Conservation (phyloP, 1,140 invertebrate species). For the Odontomachus brunneus region DNA sequence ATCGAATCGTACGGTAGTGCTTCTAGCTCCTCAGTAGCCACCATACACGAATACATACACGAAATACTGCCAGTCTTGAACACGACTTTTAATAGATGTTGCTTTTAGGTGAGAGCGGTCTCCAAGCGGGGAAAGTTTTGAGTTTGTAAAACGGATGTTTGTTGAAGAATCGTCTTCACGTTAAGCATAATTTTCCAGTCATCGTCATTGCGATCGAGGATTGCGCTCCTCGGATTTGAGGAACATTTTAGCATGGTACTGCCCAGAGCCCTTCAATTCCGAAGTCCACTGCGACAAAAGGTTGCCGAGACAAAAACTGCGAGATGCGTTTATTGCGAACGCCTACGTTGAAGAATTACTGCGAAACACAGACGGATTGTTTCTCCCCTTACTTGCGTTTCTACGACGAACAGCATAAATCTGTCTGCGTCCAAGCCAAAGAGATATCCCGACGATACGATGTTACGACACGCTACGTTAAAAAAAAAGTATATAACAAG, state of each 20-base stretch:
- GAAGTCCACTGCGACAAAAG: neutral
- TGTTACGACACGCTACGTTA: conserved; percentile 79
- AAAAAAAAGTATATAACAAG: conserved; percentile 64
- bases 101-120: neutral
- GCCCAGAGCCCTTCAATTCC: conserved; percentile 41
- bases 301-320: neutral
- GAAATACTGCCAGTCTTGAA: conserved; percentile 33
- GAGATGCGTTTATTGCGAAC: neutral
- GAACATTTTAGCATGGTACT: conserved; percentile 26
- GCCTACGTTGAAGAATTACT: neutral
- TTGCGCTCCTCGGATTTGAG: conserved; percentile 1
- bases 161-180: neutral
- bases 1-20: neutral
- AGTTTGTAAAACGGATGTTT: neutral
- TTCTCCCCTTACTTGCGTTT: conserved; percentile 39
- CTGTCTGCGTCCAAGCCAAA: conserved; percentile 81
- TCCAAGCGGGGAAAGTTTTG: neutral
- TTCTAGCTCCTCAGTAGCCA: neutral
- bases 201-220: neutral
- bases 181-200: conserved; percentile 4
- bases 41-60: neutral
- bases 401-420: conserved; percentile 36
- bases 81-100: conserved; percentile 13
- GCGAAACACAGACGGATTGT: conserved; percentile 20
- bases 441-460: conserved; percentile 82